These are phyloP conservation scores for Drosophila nigritarsus DNA, from an alignment of 2,888 invertebrate genomes.

Conservation along the genomic window DNA sequence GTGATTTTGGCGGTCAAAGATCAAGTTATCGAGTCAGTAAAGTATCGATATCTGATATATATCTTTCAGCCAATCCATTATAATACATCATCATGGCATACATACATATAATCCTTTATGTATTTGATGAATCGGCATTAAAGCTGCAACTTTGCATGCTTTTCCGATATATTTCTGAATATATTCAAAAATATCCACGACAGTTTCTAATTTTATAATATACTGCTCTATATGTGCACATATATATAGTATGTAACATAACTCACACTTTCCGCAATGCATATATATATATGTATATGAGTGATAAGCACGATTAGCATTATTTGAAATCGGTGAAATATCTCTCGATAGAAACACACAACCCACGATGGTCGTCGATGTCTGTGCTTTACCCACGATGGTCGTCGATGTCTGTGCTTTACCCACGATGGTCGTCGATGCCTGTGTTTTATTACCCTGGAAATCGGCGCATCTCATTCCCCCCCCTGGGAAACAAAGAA, in stretches of 20 bases:
- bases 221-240: neutral
- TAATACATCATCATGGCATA: no score
- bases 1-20: no score
- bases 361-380: neutral
- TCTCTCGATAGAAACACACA: neutral
- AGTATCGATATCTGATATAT: no score
- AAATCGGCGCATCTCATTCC: neutral
- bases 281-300: neutral
- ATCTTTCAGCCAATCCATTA: no score
- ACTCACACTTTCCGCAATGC: slow-evolving; percentile 5
- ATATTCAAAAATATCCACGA: slow-evolving; percentile 20
- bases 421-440: neutral
- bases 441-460: slow-evolving; percentile 3
- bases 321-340: slow-evolving; percentile 5
- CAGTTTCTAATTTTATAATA: slow-evolving; percentile 46
- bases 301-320: neutral
- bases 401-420: neutral
- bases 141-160: neutral
- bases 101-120: no score
- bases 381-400: slow-evolving; percentile 6
- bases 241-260: neutral
- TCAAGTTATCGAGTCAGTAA: no score
- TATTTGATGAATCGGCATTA: no score
- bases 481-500: neutral
- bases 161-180: neutral